Evolutionary conservation across 2,888 invertebrate species (phyloP), one percentile per base, ranked within the genome.

Genomic region (Steromphala cineraria): DNA sequence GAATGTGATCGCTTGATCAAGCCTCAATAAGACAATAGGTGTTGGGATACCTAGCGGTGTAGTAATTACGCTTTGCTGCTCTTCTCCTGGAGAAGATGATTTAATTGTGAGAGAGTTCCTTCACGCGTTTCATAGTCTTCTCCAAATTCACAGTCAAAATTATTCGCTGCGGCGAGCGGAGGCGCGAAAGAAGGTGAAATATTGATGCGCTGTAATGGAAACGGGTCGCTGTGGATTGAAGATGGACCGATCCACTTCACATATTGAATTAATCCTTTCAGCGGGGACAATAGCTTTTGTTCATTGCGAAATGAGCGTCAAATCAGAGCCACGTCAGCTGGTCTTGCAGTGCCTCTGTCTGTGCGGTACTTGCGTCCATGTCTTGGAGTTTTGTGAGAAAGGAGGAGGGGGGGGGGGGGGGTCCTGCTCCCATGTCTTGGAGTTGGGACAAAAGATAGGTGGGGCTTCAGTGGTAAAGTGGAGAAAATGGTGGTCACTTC

Each of bases 211-310:
- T 62, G 62, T 62, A 62, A 62, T 62, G 62, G 62, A 28, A 62
- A 28, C 28, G 62, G 19, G 28, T 24, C 24, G 62, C 62, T 24
- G 62, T 28, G 62, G 62, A 62, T 21, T 62, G 62, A 62, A 62
- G 62, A 62, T 62, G 62, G 15, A 10, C 62, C 13, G 28, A 15
- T 10, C 62, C n/a, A 62, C 62, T 62, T 17, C 62, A 62, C 62
- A 62, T 62, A 62, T 62, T 62, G 62, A 62, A 62, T 62, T 62
- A 56, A 62, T 62, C 62, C 62, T 62, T 62, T 62, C 28, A 28
- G 28, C 62, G 15, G 28, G 28, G 62, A 62, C 62, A 62, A 62
- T 62, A 28, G 62, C 62, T 62, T 62, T 62, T 62, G 24, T 62
- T 62, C 62, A 62, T 21, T 24, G 62, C 62, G 62, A 62, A 62